These are phyloP conservation scores for Papilio polytes DNA, from an alignment of 1,140 invertebrate genomes.

Conservation along the genomic window DNA sequence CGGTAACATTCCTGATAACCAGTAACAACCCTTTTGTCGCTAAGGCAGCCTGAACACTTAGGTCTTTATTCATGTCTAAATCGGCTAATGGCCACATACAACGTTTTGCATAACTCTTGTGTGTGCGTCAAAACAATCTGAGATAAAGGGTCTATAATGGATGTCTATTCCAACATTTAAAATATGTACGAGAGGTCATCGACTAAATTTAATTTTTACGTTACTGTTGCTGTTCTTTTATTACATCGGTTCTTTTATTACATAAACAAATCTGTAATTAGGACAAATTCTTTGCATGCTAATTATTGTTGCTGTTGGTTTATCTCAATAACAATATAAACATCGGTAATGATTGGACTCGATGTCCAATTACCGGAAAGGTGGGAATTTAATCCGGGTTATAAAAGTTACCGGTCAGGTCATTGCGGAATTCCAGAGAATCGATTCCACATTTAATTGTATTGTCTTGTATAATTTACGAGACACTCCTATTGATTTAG, in stretches of 20 bases:
- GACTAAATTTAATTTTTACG: too few species aligned
- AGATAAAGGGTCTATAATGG: too few species aligned
- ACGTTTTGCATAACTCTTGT: neutral
- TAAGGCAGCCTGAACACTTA: neutral
- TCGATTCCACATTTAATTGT: conserved; percentile 31
- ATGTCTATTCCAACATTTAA: too few species aligned
- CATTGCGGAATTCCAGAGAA: conserved; percentile 16
- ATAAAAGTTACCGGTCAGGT: neutral
- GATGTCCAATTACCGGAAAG: conserved; percentile 56
- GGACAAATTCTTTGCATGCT: too few species aligned
- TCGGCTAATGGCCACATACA: neutral
- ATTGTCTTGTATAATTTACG: neutral
- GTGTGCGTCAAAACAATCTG: too few species aligned
- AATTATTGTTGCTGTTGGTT: too few species aligned
- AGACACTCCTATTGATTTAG: neutral
- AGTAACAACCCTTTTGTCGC: neutral
- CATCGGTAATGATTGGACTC: conserved; percentile 45
- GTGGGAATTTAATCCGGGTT: conserved; percentile 49
- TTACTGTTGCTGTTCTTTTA: too few species aligned
- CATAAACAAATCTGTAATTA: too few species aligned
- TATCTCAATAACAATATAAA: neutral
- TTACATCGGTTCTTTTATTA: too few species aligned
- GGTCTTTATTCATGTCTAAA: neutral
- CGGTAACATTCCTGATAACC: neutral
- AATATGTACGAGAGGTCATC: too few species aligned